A percentile compares a stretch with the other conserved stretches of the same genome.
Conservation (phyloP, 1,140 invertebrate species). For the Drosophila triauraria region DNA sequence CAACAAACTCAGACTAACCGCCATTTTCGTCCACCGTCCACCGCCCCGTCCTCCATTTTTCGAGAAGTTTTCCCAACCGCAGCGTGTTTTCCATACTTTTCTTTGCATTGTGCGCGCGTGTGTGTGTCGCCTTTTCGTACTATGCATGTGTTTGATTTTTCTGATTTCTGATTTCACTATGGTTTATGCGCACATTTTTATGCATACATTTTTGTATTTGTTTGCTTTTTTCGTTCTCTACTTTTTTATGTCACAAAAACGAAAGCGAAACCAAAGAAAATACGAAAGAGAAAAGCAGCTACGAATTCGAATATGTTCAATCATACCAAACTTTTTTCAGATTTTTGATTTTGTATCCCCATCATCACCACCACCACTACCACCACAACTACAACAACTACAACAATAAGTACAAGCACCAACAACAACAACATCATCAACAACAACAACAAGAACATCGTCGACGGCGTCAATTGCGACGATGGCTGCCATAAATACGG, state of each 20-base stretch:
- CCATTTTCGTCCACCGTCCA: conserved; percentile 30
- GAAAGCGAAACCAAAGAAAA: conserved; percentile 31
- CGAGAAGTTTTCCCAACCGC: conserved; percentile 29
- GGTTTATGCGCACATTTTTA: conserved; percentile 74
- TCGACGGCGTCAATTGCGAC: conserved; percentile 80
- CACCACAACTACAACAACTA: conserved; percentile 71
- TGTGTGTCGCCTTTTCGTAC: conserved; percentile 38
- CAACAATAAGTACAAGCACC: conserved; percentile 64
- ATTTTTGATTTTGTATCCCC: conserved; percentile 84
- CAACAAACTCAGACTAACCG: conserved; percentile 50
- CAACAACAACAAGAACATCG: conserved; percentile 60
- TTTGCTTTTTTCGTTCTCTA: conserved; percentile 35
- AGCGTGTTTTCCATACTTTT: conserved; percentile 49
- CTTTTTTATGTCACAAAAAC: conserved; percentile 54
- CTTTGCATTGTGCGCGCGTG: conserved; percentile 44
- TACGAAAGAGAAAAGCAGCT: conserved; percentile 33
- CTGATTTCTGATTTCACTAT: conserved; percentile 27
- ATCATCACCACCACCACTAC: conserved; percentile 81
- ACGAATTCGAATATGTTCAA: conserved; percentile 73
- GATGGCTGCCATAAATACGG: conserved; percentile 84
- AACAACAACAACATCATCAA: conserved; percentile 49
- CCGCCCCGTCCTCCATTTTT: conserved; percentile 21
- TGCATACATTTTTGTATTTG: conserved; percentile 62
- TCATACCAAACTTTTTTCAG: conserved; percentile 81
- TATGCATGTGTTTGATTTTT: conserved; percentile 46